Base-by-base conservation (phyloP, 2,113 vertebrate species). In the Microcebus murinus region DNA sequence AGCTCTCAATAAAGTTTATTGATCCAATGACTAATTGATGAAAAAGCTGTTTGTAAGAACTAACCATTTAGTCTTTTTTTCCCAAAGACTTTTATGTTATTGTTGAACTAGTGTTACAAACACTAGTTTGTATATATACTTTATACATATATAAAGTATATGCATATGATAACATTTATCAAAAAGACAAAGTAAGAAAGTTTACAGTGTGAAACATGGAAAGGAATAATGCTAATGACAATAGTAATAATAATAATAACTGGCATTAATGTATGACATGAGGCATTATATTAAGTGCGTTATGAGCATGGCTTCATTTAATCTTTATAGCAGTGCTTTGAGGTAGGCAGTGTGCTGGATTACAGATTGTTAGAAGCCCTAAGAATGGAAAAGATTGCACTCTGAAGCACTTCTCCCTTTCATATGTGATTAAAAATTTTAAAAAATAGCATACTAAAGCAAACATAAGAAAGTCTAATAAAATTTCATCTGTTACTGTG, bases 1-100 rank as follows among this genome's bases (percentile, higher is more conserved):
- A 73, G 34, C 18, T 97, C 67, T 61, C 12, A 84, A 45, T 81
- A 90, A 83, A 82, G 23, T 67, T 91, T 88, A 63, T 36, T 84
- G 77, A 94, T 39, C 31, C 87, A 77, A 25, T 52, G 21, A 74
- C 50, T 82, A 70, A 42, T 71, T 93, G 34, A 39, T 89, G 17
- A 9, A 61, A 76, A 84, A 74, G n/a, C 65, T 76, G 25, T 82
- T 94, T 74, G 68, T 83, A 57, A 71, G 27, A 50, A 7, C 18
- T 76, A 39, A 1, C 48, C 34, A 39, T 73, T 91, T 39, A 36
- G 86, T 57, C 3, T n/a, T 20, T 29, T 55, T 52, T 61, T 39
- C 7, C 42, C 42, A 67, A 88, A 74, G 31, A 79, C 25, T 14
- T 83, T 82, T 71, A 29, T 61, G 21, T 79, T 71, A 36, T 71